Evolutionary conservation across 2,888 invertebrate species (phyloP), one percentile per base, ranked within the genome.

Genomic region (Eilema depressum): DNA sequence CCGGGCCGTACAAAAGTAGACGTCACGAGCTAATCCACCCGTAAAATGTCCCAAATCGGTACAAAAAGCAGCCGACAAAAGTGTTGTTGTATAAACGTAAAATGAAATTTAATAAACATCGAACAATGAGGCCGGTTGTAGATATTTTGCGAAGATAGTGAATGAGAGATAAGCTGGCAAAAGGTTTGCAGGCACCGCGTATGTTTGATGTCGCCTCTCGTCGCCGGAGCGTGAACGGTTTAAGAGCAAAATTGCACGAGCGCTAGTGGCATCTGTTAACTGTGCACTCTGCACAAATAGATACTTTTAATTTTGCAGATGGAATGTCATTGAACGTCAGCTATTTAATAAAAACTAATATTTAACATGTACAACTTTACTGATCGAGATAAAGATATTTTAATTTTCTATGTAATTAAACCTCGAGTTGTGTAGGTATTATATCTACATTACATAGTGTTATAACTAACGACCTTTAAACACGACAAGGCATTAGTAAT

Each of bases 61-160:
- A 93, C 90, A 95, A 95, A 95, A 95, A 93, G 88, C 86, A 80
- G 85, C 92, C 93, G 93, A 94, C 94, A 94, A 94, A 93, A 95
- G 95, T 94, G 95, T 94, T 94, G 94, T 94, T 93, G 93, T 93
- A 95, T 92, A 89, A 93, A 94, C 91, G 90, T 94, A 94, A 95
- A 95, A 95, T 95, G 93, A 95, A 95, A 93, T 95, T 95, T 95
- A 95, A 95, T 95, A 95, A 95, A 95, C 93, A 93, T 88, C 82
- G 87, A 84, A 95, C 94, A 95, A 95, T 94, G 81, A 90, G 82
- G 82, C 78, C 83, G 88, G 86, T 89, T 91, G 92, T 91, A 92
- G 93, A 94, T 92, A 89, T 91, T 92, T 91, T 89, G 89, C 86
- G 86, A 86, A 92, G 95, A 94, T 94, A 91, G 93, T 92, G 92